A percentile compares a stretch with the other conserved stretches of the same genome.
Conservation (phyloP, 2,113 vertebrate species). For the Fregetta grallaria region DNA sequence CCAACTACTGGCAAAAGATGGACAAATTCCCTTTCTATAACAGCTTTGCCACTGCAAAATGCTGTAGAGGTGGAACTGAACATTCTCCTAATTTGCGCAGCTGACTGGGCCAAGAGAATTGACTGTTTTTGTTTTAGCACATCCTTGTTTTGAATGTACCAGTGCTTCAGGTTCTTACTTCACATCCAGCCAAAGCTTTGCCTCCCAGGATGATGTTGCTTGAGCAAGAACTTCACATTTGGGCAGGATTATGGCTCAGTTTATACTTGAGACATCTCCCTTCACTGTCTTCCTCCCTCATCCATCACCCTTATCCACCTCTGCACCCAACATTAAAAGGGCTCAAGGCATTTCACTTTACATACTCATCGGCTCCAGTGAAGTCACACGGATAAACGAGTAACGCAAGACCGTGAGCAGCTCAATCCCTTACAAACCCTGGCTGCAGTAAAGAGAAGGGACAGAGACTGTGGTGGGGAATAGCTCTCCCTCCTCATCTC, state of each 20-base stretch:
- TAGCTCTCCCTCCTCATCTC: not conserved
- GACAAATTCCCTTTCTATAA: not conserved
- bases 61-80: not conserved
- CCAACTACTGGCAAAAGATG: not conserved
- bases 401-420: not conserved
- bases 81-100: not conserved
- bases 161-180: not conserved
- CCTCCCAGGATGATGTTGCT: not conserved
- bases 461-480: not conserved
- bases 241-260: not conserved
- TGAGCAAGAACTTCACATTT: not conserved
- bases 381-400: not conserved
- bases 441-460: not conserved
- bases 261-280: not conserved
- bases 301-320: not conserved
- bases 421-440: not conserved
- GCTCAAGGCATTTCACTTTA: not conserved
- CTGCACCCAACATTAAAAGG: not conserved
- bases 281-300: not conserved
- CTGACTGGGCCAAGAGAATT: not conserved
- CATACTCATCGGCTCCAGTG: not conserved
- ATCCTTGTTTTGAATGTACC: not conserved
- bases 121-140: not conserved
- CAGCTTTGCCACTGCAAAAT: not conserved
- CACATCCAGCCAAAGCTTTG: not conserved